A percentile compares a stretch with the other conserved stretches of the same genome.
Evolutionary conservation across 37 sponge, comb jelly and placozoan genomes (phyloP).

Genomic region (Haliclona indistincta): DNA sequence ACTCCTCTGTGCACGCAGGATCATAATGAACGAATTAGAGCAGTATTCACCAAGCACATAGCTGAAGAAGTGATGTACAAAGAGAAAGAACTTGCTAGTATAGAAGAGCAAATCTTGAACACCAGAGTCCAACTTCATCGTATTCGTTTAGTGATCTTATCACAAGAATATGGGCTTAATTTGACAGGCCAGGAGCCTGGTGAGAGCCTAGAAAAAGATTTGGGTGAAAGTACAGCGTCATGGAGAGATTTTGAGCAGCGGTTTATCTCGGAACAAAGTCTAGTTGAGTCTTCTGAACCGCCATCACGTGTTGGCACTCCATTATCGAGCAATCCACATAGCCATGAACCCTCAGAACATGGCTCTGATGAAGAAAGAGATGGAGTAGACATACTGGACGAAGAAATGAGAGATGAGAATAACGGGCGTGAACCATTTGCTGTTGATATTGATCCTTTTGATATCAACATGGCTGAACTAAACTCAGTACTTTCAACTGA

Average conservation of each 20-base stretch:
- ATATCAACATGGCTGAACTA: too few species aligned
- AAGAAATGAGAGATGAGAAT: too few species aligned
- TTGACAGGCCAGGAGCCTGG: slow-evolving; percentile 35
- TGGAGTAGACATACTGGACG: background rate
- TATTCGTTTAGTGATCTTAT: slow-evolving; percentile 47
- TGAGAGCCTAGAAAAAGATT: slow-evolving; percentile 37
- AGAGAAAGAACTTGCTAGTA: slow-evolving; percentile 35
- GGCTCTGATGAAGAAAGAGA: too few species aligned
- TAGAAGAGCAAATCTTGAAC: slow-evolving; percentile 52
- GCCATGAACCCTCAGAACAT: background rate
- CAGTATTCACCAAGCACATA: slow-evolving; percentile 42
- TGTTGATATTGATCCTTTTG: too few species aligned
- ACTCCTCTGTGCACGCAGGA: too few species aligned
- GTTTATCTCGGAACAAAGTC: too few species aligned
- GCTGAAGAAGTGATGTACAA: slow-evolving; percentile 40
- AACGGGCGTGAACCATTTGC: too few species aligned
- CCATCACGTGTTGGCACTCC: background rate
- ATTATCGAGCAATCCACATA: background rate
- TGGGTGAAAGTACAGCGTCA: too few species aligned
- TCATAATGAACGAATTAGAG: background rate
- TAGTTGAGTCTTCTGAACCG: too few species aligned
- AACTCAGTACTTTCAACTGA: too few species aligned
- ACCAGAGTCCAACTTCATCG: slow-evolving; percentile 57
- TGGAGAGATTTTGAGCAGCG: too few species aligned
- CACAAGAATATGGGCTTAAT: slow-evolving; percentile 49